These are phyloP conservation scores for Rhagium mordax DNA, from an alignment of 2,888 invertebrate genomes.

Conservation along the genomic window DNA sequence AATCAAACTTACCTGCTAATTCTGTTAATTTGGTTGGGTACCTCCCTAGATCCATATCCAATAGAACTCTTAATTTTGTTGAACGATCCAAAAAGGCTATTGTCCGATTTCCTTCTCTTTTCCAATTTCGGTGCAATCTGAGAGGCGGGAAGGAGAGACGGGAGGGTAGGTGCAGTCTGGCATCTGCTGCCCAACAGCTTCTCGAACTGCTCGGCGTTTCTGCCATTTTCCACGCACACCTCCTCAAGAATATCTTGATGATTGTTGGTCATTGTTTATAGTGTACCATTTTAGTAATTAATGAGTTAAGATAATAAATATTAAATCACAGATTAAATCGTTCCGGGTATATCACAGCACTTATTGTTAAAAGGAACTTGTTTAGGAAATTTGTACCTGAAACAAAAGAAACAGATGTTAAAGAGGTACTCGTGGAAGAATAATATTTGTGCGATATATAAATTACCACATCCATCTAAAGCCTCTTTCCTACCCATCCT, in stretches of 20 bases:
- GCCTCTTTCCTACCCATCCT: too few relatives aligned
- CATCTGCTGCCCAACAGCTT: constrained; percentile 53
- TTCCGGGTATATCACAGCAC: constrained; percentile 53
- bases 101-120: constrained; percentile 62
- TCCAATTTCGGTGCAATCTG: constrained; percentile 53
- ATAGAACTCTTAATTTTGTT: constrained; percentile 73
- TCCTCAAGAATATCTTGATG: constrained; percentile 57
- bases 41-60: constrained; percentile 67
- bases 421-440: too few relatives aligned
- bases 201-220: constrained; percentile 46
- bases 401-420: constrained; percentile 36
- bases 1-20: constrained; percentile 59
- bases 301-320: constrained; percentile 38
- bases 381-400: constrained; percentile 47
- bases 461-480: too few relatives aligned
- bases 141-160: constrained; percentile 51
- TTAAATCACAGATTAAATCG: constrained; percentile 49
- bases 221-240: constrained; percentile 51
- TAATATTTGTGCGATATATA: too few relatives aligned
- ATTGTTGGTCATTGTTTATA: constrained; percentile 56
- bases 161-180: constrained; percentile 55
- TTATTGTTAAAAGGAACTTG: constrained; percentile 47
- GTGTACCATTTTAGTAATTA: constrained; percentile 40
- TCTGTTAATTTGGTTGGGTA: constrained; percentile 50
- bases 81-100: constrained; percentile 73